Percentiles rank a stretch among this genome's conserved stretches.
Conservation (phyloP, 2,113 vertebrate genomes). For the Anas platyrhynchos region DNA sequence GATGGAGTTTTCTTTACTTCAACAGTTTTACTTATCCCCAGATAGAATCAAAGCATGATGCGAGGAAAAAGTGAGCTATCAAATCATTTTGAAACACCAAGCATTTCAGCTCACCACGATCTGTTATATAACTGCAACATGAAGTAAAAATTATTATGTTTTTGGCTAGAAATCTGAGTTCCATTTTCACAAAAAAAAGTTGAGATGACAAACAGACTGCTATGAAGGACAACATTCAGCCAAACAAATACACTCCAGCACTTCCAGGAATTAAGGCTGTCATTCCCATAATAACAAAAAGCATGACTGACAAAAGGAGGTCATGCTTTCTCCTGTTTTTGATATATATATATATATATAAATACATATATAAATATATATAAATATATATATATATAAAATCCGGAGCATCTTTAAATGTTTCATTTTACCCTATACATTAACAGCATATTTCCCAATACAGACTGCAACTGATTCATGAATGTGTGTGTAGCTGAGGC, state of each 20-base stretch:
- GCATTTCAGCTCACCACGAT: constrained; percentile 35
- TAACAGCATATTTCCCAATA: not conserved
- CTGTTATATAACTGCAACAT: constrained; percentile 50
- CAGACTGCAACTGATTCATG: not conserved
- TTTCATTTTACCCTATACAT: constrained; percentile 22
- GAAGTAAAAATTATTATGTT: constrained; percentile 43
- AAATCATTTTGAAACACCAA: constrained; percentile 5
- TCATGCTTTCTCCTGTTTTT: constrained; percentile 21
- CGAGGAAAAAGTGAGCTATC: constrained; percentile 20
- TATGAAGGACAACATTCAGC: constrained; percentile 23
- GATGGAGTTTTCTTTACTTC: not conserved
- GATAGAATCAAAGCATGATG: constrained; percentile 38
- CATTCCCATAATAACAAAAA: constrained; percentile 48
- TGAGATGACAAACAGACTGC: constrained; percentile 68
- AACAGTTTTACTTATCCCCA: constrained; percentile 34
- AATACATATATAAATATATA: no score
- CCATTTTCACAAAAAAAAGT: constrained; percentile 49
- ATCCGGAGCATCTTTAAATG: not conserved
- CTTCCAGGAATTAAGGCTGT: constrained; percentile 68
- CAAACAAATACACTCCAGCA: constrained; percentile 33
- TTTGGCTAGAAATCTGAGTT: constrained; percentile 63
- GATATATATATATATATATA: not conserved
- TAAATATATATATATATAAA: not conserved
- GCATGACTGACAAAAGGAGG: constrained; percentile 15
- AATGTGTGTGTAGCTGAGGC: not conserved